A percentile compares a stretch with the other conserved stretches of the same genome.
Conservation (phyloP, 1,140 invertebrate genomes). For the Bombus affinis region DNA sequence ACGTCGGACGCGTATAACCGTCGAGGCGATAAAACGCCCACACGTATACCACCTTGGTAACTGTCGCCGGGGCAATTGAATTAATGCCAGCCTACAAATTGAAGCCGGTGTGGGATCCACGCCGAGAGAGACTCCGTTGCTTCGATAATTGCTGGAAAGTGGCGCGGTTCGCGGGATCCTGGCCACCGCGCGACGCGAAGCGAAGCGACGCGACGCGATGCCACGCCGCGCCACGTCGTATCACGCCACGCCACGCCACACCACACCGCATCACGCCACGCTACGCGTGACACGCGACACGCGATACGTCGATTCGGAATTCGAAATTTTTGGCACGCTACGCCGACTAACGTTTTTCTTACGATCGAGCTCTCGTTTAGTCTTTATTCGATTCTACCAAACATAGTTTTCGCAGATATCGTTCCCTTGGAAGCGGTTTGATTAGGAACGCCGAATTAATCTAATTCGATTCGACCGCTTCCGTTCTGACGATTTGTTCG, state of each 20-base stretch:
- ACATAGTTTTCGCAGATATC: accelerated
- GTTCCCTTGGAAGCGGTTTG: accelerated
- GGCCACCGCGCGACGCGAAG: constrained; percentile 2
- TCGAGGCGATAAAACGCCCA: constrained; percentile 69
- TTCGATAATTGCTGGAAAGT: constrained; percentile 79
- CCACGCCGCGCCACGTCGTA: neutral
- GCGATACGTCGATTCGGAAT: constrained; percentile 20
- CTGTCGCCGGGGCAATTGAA: constrained; percentile 77
- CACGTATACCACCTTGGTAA: constrained; percentile 69
- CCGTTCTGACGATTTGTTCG: no score
- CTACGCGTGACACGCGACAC: neutral
- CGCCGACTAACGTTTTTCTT: neutral
- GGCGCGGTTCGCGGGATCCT: constrained; percentile 53
- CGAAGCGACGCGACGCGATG: neutral
- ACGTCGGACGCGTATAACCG: constrained; percentile 62
- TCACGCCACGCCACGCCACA: neutral
- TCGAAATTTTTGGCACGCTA: neutral
- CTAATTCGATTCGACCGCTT: no score
- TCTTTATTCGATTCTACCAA: accelerated
- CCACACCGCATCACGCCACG: neutral
- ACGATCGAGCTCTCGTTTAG: accelerated
- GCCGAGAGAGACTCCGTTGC: constrained; percentile 67
- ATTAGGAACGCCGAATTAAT: no score
- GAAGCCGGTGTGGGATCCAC: constrained; percentile 74
- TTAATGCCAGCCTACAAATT: constrained; percentile 81